Conservation (phyloP, 92 coral and sea anemone genomes). For the Palythoa caribaeorum region DNA sequence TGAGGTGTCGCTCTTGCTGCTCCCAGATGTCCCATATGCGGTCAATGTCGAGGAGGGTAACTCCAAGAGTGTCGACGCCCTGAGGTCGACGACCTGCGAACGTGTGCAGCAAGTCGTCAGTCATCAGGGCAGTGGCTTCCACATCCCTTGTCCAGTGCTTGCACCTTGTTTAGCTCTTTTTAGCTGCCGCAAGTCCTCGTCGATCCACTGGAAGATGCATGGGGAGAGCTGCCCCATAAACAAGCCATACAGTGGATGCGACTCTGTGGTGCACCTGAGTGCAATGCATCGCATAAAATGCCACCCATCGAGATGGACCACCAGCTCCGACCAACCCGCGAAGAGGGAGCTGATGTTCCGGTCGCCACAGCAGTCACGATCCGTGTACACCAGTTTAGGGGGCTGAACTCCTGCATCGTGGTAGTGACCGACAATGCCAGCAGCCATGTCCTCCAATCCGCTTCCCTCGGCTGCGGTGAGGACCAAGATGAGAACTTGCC, state of each 20-base stretch:
- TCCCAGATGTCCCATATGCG: slow-evolving; percentile 66
- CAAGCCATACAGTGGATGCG: slow-evolving; percentile 30
- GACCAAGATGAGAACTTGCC: slow-evolving; percentile 32
- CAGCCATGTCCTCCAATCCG: background rate
- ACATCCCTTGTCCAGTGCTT: slow-evolving; percentile 60
- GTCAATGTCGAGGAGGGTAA: slow-evolving; percentile 47
- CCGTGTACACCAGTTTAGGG: slow-evolving; percentile 43
- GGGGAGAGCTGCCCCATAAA: slow-evolving; percentile 50
- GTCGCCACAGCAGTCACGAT: slow-evolving; percentile 58
- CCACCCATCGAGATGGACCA: slow-evolving; percentile 35
- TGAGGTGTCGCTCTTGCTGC: slow-evolving; percentile 28
- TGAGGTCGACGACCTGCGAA: slow-evolving; percentile 66
- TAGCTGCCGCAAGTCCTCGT: slow-evolving; percentile 58
- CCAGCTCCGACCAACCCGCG: slow-evolving; percentile 23
- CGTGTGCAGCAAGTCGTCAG: slow-evolving; percentile 43
- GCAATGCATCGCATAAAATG: slow-evolving; percentile 47
- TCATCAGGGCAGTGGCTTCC: slow-evolving; percentile 50
- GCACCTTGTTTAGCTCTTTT: slow-evolving; percentile 38
- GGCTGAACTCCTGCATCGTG: slow-evolving; percentile 22
- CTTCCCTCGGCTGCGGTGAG: slow-evolving; percentile 31
- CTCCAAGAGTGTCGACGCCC: slow-evolving; percentile 42
- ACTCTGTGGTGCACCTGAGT: background rate
- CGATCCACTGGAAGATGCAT: slow-evolving; percentile 59
- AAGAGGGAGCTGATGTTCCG: slow-evolving; percentile 37
- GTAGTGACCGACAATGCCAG: background rate